Percentiles rank a stretch among this genome's conserved stretches.
Conservation (phyloP, 2,797 vertebrate species). For the Holocentrus rufus region DNA sequence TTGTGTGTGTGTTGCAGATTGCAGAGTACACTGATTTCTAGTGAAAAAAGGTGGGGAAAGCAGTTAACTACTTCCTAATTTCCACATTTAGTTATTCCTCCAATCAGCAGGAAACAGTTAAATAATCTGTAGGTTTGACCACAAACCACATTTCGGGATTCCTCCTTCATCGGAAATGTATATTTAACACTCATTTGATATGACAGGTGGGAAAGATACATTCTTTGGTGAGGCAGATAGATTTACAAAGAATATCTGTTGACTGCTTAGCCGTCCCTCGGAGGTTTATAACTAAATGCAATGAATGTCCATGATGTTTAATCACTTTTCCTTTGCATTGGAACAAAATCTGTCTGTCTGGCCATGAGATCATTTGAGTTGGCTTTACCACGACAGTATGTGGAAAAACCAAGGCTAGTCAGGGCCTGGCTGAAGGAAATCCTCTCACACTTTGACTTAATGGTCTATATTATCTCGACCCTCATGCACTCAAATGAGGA, state of each 20-base stretch:
- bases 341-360: slow-evolving; percentile 58
- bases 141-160: slow-evolving; percentile 25
- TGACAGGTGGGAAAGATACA: slow-evolving; percentile 32
- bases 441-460: slow-evolving; percentile 39
- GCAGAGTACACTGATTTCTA: slow-evolving; percentile 9
- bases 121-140: slow-evolving; percentile 20
- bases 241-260: not conserved
- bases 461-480: slow-evolving; percentile 42
- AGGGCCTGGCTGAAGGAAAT: slow-evolving; percentile 36
- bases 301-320: slow-evolving; percentile 35
- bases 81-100: not conserved
- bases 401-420: slow-evolving; percentile 31
- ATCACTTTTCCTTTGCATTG: slow-evolving; percentile 53
- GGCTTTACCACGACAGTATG: slow-evolving; percentile 36
- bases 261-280: slow-evolving; percentile 11
- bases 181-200: slow-evolving; percentile 48
- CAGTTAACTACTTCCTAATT: slow-evolving; percentile 8
- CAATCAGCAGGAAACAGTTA: slow-evolving; percentile 27
- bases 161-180: slow-evolving; percentile 23
- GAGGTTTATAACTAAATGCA: slow-evolving; percentile 27
- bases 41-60: slow-evolving; percentile 2
- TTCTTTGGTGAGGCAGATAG: not conserved
- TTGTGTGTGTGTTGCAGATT: slow-evolving; percentile 11
- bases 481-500: slow-evolving; percentile 27
- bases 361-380: slow-evolving; percentile 47